Base-by-base conservation (phyloP, 2,797 vertebrate genomes). In the Masticophis lateralis region DNA sequence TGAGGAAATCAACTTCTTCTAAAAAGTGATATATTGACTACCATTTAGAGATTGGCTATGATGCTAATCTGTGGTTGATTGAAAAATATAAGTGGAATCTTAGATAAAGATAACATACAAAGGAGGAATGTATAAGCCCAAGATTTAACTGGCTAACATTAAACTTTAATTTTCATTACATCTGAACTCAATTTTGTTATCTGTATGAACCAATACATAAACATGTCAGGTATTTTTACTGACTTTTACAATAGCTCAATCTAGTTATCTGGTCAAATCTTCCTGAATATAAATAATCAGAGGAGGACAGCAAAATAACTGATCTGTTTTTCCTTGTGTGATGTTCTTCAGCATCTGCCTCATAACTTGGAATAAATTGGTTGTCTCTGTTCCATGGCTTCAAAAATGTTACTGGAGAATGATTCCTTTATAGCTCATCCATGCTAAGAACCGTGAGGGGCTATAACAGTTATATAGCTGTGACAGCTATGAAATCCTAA, bases 401-500 rank as follows among this genome's bases (percentile, higher is more conserved):
- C 25, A 37, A 91, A 57, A 79, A 66, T 9, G 86, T 22, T 79
- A 91, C 86, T 28, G 55, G 55, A 93, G 37, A 37, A 43, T 53
- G 27, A 18, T 79, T n/a, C 12, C 53, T 88, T 86, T 55, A 96
- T 91, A 7, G 0, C 13, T 37, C 3, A 51, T 93, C 93, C 92
- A 90, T 0, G 14, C 95, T 95, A 74, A 51, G 91, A 90, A 95
- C 93, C 86, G 87, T 0, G 5, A 94, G 86, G 88, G 87, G 94
- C 95, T 89, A 90, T 91, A 94, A 87, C 95, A 93, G 89, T 92
- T 95, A 91, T 60, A 10, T 18, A 63, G 37, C 22, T 47, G 79
- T 95, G 96, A 96, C 96, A 97, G 93, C 93, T 95, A 95, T 94
- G 95, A 91, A 96, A 92, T 93, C 63, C 94, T 91, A 93, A 94